phyloP scores from a whole-genome alignment of 1,140 invertebrate species.

The Wiebesia pumilae region DNA sequence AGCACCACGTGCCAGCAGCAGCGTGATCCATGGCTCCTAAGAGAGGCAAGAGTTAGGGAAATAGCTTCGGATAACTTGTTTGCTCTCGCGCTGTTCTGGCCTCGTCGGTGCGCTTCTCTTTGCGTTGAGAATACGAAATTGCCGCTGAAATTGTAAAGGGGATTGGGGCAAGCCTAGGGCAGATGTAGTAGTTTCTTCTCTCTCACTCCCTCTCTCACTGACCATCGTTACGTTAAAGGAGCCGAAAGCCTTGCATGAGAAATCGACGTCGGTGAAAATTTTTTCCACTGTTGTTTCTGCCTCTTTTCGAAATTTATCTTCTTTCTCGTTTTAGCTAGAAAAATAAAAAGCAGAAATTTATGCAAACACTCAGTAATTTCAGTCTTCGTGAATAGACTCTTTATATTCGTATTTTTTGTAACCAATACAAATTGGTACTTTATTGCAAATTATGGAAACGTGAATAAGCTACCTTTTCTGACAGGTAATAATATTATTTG shows the following conservation, averaged over 20 bases:
- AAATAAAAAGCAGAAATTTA: neutral
- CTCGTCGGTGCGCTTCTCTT: conserved; percentile 49
- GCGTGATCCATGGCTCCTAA: conserved; percentile 74
- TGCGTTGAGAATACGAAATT: conserved; percentile 70
- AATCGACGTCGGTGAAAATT: conserved; percentile 34
- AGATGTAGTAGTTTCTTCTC: neutral
- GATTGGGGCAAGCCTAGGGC: conserved; percentile 21
- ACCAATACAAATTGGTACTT: neutral
- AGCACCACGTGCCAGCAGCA: conserved; percentile 62
- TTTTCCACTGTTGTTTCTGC: neutral
- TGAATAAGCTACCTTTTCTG: neutral
- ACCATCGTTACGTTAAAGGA: neutral
- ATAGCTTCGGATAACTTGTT: conserved; percentile 75
- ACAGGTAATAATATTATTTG: neutral
- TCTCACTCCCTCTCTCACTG: neutral
- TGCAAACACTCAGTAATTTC: neutral
- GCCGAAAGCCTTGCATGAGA: conserved; percentile 15
- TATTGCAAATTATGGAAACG: neutral
- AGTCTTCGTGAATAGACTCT: neutral
- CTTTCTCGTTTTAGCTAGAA: neutral
- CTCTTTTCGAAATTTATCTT: neutral
- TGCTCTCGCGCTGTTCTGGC: conserved; percentile 61
- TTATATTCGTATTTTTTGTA: neutral
- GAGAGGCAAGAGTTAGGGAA: conserved; percentile 73
- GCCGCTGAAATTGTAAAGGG: conserved; percentile 68